phyloP scores from a whole-genome alignment of 64 coral and sea anemone genomes.

The Pachyseris speciosa region DNA sequence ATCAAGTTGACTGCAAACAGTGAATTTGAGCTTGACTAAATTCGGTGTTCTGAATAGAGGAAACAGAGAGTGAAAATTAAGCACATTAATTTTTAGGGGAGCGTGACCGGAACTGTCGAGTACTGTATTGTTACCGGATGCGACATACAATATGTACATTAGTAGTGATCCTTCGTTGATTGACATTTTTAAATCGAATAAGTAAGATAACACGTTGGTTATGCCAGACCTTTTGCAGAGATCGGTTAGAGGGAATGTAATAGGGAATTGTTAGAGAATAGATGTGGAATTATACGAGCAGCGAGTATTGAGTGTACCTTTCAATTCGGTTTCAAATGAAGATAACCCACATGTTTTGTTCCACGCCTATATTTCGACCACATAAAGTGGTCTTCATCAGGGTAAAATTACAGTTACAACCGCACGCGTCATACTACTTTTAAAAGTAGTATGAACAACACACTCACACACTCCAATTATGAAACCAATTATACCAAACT shows the following conservation, averaged over 20 bases:
- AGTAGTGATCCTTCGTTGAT: neutral
- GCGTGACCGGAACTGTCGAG: neutral
- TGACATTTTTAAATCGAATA: neutral
- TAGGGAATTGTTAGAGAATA: neutral
- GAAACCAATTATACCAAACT: too few species aligned
- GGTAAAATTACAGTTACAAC: too few species aligned
- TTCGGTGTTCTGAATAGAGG: neutral
- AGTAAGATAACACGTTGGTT: neutral
- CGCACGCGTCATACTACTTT: too few species aligned
- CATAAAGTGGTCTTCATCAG: too few species aligned
- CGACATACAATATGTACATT: neutral
- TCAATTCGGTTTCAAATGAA: neutral
- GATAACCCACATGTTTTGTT: too few species aligned
- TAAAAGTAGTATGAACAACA: too few species aligned
- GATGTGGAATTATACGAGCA: neutral
- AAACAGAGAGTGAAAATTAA: neutral
- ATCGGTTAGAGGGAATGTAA: too few species aligned
- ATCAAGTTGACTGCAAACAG: neutral
- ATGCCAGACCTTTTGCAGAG: too few species aligned
- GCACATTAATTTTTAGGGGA: neutral
- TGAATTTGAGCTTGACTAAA: slow-evolving; percentile 7
- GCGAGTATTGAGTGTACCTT: neutral
- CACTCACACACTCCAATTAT: too few species aligned
- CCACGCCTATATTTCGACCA: too few species aligned
- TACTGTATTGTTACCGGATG: neutral